A percentile compares a stretch with the other conserved stretches of the same genome.
These are phyloP conservation scores for Morpho deidamia DNA, from an alignment of 2,888 invertebrate species.

Conservation along the genomic window DNA sequence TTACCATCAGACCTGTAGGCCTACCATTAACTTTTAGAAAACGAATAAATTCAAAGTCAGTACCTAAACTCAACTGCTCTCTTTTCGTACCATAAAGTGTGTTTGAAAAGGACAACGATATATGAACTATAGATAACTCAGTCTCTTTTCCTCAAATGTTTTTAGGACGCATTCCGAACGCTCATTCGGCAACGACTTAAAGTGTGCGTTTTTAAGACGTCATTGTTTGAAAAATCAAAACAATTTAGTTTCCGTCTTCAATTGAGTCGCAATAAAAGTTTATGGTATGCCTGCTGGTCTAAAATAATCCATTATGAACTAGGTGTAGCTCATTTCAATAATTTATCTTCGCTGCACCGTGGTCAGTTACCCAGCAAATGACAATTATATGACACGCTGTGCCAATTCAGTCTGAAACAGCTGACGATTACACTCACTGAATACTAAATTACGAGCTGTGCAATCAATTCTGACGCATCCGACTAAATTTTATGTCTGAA, in stretches of 20 bases:
- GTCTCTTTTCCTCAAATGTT: neutral
- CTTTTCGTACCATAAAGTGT: no score
- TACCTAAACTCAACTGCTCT: no score
- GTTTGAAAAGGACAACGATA: no score
- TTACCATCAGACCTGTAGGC: neutral
- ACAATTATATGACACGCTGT: slow-evolving; percentile 9
- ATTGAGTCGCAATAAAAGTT: no score
- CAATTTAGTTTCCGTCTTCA: no score
- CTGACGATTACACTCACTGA: neutral
- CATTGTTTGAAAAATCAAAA: no score
- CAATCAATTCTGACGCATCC: neutral
- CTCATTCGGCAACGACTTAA: no score
- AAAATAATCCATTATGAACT: neutral
- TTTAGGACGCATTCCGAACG: no score
- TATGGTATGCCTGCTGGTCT: neutral
- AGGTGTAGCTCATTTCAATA: neutral
- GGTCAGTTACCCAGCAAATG: slow-evolving; percentile 17
- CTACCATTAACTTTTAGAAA: no score
- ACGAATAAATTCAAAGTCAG: no score
- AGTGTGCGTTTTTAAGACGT: no score
- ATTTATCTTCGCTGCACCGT: slow-evolving; percentile 16
- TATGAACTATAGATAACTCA: no score
- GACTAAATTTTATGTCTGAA: neutral
- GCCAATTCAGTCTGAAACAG: slow-evolving; percentile 5
- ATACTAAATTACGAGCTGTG: neutral